Conservation (phyloP, 2,113 vertebrate genomes). For the Catharus fuscescens region DNA sequence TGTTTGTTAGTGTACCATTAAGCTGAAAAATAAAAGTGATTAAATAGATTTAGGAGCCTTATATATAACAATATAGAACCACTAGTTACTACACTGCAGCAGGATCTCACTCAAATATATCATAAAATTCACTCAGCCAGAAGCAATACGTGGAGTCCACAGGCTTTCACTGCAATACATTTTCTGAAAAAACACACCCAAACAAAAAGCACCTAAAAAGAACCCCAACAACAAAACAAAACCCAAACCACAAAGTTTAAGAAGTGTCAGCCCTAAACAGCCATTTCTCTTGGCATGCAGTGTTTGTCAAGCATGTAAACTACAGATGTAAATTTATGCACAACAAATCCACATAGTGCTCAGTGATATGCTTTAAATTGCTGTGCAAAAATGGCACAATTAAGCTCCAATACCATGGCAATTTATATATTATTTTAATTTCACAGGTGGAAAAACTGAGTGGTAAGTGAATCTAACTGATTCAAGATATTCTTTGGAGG, state of each 20-base stretch:
- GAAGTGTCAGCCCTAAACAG: background rate
- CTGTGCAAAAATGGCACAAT: background rate
- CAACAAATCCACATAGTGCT: background rate
- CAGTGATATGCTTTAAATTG: fast-evolving
- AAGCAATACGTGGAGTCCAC: background rate
- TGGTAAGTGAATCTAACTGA: background rate
- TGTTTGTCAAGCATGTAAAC: background rate
- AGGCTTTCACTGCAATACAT: background rate
- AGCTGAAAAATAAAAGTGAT: background rate
- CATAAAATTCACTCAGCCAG: background rate
- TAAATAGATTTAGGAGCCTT: background rate
- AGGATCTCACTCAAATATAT: background rate
- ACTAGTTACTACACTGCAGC: background rate
- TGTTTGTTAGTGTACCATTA: background rate
- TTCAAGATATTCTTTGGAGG: background rate
- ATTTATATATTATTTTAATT: background rate
- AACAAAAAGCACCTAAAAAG: background rate
- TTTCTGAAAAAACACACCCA: background rate
- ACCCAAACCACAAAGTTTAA: fast-evolving
- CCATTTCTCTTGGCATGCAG: fast-evolving
- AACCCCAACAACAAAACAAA: background rate
- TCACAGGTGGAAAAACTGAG: background rate
- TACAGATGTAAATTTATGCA: background rate
- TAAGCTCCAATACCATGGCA: background rate
- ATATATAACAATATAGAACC: background rate